Evolutionary conservation across 2,113 vertebrate genomes (phyloP), one percentile per base, ranked within the genome.

Genomic region (Dendrocopos noguchii): DNA sequence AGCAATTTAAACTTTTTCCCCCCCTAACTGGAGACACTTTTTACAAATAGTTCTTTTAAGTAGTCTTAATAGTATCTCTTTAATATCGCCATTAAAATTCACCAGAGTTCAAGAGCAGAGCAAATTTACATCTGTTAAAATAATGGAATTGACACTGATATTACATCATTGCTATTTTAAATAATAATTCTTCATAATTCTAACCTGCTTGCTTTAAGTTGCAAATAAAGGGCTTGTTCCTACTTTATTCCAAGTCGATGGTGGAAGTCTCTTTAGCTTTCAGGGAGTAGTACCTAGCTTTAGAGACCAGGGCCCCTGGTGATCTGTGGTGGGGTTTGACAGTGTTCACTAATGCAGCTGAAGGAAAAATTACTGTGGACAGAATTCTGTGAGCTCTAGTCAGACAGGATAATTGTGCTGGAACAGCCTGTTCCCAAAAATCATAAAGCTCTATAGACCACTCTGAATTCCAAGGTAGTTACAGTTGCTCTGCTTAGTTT

Each of bases 11-110:
- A 94, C 91, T 94, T 59, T 24, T 8, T 0, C 29, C 61, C 65
- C 24, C 70, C 73, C 73, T 0, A 83, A 75, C 87, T 34, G 70
- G 66, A 94, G 94, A 96, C 89, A 65, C 87, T 95, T 97, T 96
- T 93, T 80, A 86, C 87, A 94, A 96, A 96, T 95, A 95, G 93
- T 95, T 97, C 74, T 97, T 97, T 97, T 97, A 97, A 97, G 96
- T 97, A 97, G 92, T 97, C 96, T 97, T 97, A 97, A 98, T 95
- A 98, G 94, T 97, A 93, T 96, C 93, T 97, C 96, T 97, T 97
- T 97, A 97, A 97, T 97, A 97, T 97, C 95, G 94, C 95, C 94
- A 97, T 97, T 97, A 97, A 96, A 97, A 97, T 96, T 96, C 95
- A 97, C 97, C 78, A 96, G 91, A 97, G 96, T 97, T 97, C 94